Percentiles rank a stretch among this genome's conserved stretches.
phyloP scores from a whole-genome alignment of 1,140 invertebrate genomes.

The Wiebesia pumilae region DNA sequence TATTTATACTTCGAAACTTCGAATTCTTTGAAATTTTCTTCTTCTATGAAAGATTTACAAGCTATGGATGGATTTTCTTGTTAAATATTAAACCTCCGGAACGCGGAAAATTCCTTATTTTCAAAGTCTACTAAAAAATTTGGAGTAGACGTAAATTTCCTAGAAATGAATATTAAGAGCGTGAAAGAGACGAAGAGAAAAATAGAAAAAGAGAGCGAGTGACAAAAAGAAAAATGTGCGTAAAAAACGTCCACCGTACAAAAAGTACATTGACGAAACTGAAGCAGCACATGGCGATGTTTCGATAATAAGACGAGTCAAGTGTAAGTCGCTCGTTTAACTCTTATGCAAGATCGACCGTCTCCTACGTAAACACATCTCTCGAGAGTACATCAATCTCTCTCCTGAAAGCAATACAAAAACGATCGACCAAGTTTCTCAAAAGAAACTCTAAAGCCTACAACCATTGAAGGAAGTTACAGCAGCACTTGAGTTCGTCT shows the following conservation, averaged over 20 bases:
- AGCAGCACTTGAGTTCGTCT: background rate
- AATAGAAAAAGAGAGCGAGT: background rate
- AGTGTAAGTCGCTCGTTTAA: background rate
- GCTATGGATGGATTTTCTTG: no score
- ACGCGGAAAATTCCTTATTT: no score
- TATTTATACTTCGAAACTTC: no score
- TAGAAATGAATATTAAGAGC: no score
- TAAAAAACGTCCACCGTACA: background rate
- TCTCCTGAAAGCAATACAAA: background rate
- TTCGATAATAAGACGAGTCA: slow-evolving; percentile 7
- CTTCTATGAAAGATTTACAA: no score
- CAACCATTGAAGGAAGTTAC: background rate
- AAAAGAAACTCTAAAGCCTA: background rate
- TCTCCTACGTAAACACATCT: background rate
- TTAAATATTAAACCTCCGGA: no score
- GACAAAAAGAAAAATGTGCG: background rate
- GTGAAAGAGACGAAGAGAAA: background rate
- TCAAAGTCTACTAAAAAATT: no score
- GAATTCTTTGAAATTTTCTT: no score
- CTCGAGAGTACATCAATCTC: slow-evolving; percentile 42
- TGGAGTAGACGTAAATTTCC: no score
- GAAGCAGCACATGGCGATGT: background rate
- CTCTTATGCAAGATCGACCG: background rate
- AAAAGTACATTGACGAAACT: slow-evolving; percentile 8
- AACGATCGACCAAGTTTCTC: background rate